A percentile compares a stretch with the other conserved stretches of the same genome.
Evolutionary conservation across 2,797 vertebrate species (phyloP).

Genomic region (Sylvilagus floridanus): DNA sequence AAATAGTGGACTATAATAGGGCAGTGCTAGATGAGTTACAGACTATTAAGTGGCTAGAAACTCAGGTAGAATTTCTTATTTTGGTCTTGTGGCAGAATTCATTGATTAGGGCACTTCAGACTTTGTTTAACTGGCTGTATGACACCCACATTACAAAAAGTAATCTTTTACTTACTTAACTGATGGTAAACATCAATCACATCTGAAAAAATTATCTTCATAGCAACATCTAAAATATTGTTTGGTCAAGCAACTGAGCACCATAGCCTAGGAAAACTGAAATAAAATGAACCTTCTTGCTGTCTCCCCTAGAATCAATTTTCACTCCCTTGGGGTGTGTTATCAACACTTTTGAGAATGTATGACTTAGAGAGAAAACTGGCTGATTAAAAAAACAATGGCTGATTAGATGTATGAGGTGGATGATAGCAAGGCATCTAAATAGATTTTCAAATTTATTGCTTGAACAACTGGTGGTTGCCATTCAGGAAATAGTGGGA

Average conservation of each 20-base stretch:
- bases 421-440: background rate
- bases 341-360: background rate
- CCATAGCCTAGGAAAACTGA: background rate
- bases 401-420: background rate
- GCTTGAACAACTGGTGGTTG: conserved; percentile 2
- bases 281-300: conserved; percentile 5
- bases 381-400: background rate
- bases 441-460: conserved; percentile 55
- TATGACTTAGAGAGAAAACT: background rate
- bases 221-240: background rate
- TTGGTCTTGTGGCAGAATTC: background rate
- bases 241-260: conserved; percentile 10
- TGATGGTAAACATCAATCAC: background rate
- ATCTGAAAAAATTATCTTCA: background rate
- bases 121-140: background rate
- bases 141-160: background rate
- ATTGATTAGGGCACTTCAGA: background rate
- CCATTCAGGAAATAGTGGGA: conserved; percentile 1
- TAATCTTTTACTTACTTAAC: conserved; percentile 46
- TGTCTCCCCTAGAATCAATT: background rate
- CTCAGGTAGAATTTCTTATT: background rate
- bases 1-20: background rate
- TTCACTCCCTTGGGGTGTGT: background rate
- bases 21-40: background rate
- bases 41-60: background rate